Evolutionary conservation across 2,888 invertebrate genomes (phyloP).

Genomic region (Calliscelio sp.): DNA sequence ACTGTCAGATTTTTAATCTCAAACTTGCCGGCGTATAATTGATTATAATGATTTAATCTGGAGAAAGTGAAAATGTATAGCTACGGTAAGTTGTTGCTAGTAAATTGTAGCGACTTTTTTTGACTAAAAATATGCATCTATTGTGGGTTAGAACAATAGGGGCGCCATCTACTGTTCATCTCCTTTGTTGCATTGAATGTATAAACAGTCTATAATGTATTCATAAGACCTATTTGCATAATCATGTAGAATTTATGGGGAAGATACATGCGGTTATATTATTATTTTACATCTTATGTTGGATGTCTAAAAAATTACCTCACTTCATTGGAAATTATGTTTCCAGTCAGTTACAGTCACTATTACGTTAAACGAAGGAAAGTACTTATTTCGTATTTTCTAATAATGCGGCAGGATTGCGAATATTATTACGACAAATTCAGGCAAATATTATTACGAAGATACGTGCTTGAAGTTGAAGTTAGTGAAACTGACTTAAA

Average conservation of each 20-base stretch:
- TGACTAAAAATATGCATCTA: slow-evolving; percentile 6
- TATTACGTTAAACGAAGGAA: slow-evolving; percentile 7
- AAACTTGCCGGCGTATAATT: neutral
- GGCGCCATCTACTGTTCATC: slow-evolving; percentile 60
- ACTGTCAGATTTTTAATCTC: too few species aligned
- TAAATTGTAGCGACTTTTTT: neutral
- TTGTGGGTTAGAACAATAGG: slow-evolving; percentile 59
- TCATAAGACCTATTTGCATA: slow-evolving; percentile 60
- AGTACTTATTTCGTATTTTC: slow-evolving; percentile 3
- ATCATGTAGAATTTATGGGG: slow-evolving; percentile 61
- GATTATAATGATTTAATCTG: slow-evolving; percentile 15
- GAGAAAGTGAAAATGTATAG: neutral
- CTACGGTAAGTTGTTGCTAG: too few species aligned
- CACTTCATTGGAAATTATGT: slow-evolving; percentile 43
- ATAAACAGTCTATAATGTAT: slow-evolving; percentile 60
- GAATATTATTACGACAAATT: slow-evolving; percentile 10
- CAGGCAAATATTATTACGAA: slow-evolving; percentile 1
- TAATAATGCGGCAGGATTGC: slow-evolving; percentile 7
- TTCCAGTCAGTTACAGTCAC: slow-evolving; percentile 23
- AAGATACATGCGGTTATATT: slow-evolving; percentile 55
- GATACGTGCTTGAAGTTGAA: neutral
- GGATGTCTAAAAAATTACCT: slow-evolving; percentile 29
- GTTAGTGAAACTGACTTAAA: neutral
- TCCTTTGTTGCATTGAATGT: slow-evolving; percentile 61
- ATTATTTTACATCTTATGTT: slow-evolving; percentile 57